phyloP scores from a whole-genome alignment of 2,888 invertebrate species.

The Lasioglossum villosulum region DNA sequence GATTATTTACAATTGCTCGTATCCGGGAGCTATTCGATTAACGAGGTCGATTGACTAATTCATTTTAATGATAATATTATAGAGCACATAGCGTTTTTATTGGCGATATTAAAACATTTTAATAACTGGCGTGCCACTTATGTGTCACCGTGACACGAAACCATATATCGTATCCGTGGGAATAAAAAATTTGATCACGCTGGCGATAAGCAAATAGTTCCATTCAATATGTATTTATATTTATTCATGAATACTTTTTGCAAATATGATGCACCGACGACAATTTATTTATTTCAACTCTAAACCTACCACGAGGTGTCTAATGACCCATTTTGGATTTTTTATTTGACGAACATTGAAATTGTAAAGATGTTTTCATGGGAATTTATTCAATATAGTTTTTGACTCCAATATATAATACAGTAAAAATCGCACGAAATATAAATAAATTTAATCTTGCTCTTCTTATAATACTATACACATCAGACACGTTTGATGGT shows the following conservation, averaged over 20 bases:
- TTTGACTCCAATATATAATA: too few relatives aligned
- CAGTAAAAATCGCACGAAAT: too few relatives aligned
- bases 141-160: neutral
- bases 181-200: neutral
- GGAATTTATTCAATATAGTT: too few relatives aligned
- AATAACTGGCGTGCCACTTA: neutral
- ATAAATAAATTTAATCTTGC: too few relatives aligned
- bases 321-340: too few relatives aligned
- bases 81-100: neutral
- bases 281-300: neutral
- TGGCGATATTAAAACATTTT: neutral
- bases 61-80: neutral
- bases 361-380: too few relatives aligned
- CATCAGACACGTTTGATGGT: too few relatives aligned
- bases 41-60: neutral
- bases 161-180: neutral
- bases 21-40: too few relatives aligned
- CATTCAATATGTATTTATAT: neutral
- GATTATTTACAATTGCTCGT: too few relatives aligned
- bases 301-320: too few relatives aligned
- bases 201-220: neutral
- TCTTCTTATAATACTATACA: too few relatives aligned
- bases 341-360: too few relatives aligned
- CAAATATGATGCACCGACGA: neutral
- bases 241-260: neutral